Percentiles rank a stretch among this genome's conserved stretches.
Conservation (phyloP, 2,797 vertebrate genomes). For the Chiroxiphia lanceolata region DNA sequence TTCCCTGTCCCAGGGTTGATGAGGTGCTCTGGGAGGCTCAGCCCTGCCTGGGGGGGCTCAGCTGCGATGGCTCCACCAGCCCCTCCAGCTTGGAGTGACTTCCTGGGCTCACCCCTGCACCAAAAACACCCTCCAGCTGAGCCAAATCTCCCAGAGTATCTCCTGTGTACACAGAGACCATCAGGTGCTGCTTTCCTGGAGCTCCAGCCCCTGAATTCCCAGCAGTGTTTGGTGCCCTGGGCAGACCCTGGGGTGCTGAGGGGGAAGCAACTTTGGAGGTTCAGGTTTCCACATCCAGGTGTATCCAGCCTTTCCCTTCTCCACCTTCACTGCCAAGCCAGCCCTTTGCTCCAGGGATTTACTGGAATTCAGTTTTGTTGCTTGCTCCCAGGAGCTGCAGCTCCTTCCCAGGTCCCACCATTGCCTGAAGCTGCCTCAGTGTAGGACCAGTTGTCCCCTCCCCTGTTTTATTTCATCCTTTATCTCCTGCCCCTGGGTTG, state of each 20-base stretch:
- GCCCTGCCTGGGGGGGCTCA: not conserved
- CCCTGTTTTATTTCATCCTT: not conserved
- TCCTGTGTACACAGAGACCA: fast-evolving
- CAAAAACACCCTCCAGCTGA: not conserved
- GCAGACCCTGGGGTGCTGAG: not conserved
- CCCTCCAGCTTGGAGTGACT: fast-evolving
- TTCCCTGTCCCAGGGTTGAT: not conserved
- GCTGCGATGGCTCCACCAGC: fast-evolving
- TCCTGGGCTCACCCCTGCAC: not conserved
- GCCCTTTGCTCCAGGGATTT: not conserved
- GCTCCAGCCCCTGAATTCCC: not conserved
- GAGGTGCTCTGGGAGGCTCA: not conserved
- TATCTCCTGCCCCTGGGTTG: not conserved
- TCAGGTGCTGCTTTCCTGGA: not conserved
- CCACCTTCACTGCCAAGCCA: not conserved
- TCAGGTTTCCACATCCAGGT: not conserved
- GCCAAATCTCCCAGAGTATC: not conserved
- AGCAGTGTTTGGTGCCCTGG: not conserved
- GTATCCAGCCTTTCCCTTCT: not conserved
- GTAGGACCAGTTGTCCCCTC: not conserved
- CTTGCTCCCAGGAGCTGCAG: not conserved
- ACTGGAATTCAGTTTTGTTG: fast-evolving
- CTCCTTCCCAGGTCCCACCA: not conserved
- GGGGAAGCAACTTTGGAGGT: fast-evolving
- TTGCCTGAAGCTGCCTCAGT: not conserved